Evolutionary conservation across 2,797 vertebrate species (phyloP), one percentile per base, ranked within the genome.

Genomic region (Euthynnus affinis): DNA sequence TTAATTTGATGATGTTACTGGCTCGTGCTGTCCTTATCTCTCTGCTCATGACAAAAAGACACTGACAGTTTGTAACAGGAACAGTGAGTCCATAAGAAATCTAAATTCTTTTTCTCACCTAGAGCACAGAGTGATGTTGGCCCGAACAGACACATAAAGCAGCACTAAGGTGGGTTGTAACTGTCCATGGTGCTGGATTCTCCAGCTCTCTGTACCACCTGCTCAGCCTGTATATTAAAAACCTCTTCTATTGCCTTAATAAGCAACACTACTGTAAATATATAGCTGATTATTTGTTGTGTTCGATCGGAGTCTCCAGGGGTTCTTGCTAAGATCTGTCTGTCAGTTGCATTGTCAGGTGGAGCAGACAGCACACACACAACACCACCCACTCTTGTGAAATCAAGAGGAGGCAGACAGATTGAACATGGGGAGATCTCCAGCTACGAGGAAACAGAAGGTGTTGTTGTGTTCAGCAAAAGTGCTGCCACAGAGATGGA

Each of bases 341-440:
- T 63, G 51, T 75, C 56, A 71, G 57, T 42, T 29, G 6, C 27
- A 46, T 10, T n/a, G n/a, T n/a, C 73, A 87, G 73, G 76, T 80
- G 73, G 49, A 51, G 65, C 7, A 58, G 56, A 37, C 52, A 27
- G 23, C 14, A n/a, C 44, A 61, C 40, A 64, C 23, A 42, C 23
- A 37, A 29, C 65, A 59, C 66, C 65, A 59, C 66, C 63, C n/a
- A 46, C 34, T 42, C 48, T 44, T 29, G 18, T 67, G 32, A 46
- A 75, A 70, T 87, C 63, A 85, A 85, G 83, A 85, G 83, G 62
- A 63, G 34, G 42, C 32, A 59, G 68, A 83, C 82, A 82, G 82
- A 76, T 66, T 70, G 80, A 75, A 68, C 51, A 62, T 71, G 17
- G 59, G 68, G 65, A 81, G 23, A 55, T 71, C 61, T 78, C 46